Conservation (phyloP, 2,113 vertebrate genomes). For the Antechinus flavipes region DNA sequence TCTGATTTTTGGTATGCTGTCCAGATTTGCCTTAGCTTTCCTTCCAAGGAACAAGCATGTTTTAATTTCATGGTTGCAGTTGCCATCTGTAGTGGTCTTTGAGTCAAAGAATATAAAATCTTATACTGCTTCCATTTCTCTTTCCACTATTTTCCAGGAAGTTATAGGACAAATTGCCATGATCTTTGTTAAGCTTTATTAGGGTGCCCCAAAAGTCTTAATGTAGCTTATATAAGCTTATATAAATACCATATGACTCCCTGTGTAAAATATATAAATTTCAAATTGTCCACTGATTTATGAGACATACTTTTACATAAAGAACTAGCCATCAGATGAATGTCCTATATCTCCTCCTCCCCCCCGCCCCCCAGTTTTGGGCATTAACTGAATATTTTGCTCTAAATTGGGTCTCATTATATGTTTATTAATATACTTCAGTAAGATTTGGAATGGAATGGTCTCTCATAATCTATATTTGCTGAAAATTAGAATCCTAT, state of each 20-base stretch:
- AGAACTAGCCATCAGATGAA: neutral
- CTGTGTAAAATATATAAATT: neutral
- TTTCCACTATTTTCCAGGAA: neutral
- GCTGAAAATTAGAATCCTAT: neutral
- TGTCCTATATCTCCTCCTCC: neutral
- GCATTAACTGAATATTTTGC: constrained; percentile 7
- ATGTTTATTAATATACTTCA: neutral
- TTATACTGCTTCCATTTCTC: neutral
- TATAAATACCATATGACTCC: too few species aligned
- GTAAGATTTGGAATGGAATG: constrained; percentile 55
- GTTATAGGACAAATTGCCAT: neutral
- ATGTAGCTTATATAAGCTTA: neutral
- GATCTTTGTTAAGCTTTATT: neutral
- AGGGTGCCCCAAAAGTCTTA: neutral
- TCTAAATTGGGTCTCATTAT: neutral
- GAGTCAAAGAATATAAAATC: neutral
- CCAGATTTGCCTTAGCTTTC: neutral
- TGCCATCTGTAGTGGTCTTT: neutral
- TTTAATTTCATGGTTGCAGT: neutral
- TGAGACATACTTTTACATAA: constrained; percentile 51
- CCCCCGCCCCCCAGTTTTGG: constrained; percentile 40
- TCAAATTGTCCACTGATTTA: constrained; percentile 12
- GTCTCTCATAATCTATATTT: constrained; percentile 46
- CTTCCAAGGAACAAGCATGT: neutral
- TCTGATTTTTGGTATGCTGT: too few species aligned